Conservation (phyloP, 2,888 invertebrate genomes). For the Pardosa pseudoannulata region DNA sequence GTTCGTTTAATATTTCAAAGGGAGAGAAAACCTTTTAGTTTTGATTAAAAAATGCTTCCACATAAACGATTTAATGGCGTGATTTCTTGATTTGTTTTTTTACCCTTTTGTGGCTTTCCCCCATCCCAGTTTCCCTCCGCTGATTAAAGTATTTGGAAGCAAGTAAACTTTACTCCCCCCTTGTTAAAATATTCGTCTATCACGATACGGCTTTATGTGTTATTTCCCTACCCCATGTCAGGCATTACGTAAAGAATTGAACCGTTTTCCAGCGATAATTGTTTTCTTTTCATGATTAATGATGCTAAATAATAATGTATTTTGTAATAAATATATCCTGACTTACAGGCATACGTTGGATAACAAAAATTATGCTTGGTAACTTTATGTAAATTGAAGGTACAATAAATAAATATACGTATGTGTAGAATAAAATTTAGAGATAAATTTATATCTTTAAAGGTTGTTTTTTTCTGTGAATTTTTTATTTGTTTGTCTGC, state of each 20-base stretch:
- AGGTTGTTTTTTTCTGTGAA: neutral
- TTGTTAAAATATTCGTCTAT: constrained; percentile 60
- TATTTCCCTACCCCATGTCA: constrained; percentile 31
- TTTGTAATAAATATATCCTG: neutral
- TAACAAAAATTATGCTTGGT: neutral
- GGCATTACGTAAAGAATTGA: constrained; percentile 35
- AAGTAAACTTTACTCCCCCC: neutral
- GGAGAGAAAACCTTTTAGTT: constrained; percentile 55
- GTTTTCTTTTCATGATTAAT: constrained; percentile 5
- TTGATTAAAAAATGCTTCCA: constrained; percentile 71
- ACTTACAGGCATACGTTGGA: neutral
- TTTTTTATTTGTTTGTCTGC: no score
- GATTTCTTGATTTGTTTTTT: constrained; percentile 65
- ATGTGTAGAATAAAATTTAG: neutral
- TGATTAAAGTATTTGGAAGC: constrained; percentile 63
- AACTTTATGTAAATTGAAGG: neutral
- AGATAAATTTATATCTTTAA: neutral
- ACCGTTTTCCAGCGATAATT: constrained; percentile 20
- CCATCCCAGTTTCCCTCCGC: constrained; percentile 28
- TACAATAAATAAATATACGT: neutral
- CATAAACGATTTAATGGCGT: constrained; percentile 72
- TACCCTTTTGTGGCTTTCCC: constrained; percentile 29
- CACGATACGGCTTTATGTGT: constrained; percentile 46
- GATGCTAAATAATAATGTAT: neutral
- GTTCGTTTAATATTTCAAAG: constrained; percentile 52